Evolutionary conservation across 2,113 vertebrate genomes (phyloP).

Genomic region (Toxotes chatareus): DNA sequence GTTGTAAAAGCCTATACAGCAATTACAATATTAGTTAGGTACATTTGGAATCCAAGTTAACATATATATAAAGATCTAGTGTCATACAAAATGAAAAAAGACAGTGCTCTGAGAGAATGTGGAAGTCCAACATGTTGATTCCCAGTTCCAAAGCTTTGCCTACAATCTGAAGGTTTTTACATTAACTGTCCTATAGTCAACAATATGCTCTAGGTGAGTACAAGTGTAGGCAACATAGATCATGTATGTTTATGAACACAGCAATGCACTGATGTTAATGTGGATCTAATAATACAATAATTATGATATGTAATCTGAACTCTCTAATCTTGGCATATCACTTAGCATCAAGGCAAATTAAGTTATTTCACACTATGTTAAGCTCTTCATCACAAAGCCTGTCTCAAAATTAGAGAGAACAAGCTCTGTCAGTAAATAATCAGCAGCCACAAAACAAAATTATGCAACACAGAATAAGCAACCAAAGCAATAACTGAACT

Average conservation of each 20-base stretch:
- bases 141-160: not conserved
- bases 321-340: conserved; percentile 19
- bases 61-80: not conserved
- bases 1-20: not conserved
- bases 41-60: not conserved
- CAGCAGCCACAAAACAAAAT: conserved; percentile 21
- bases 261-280: not conserved
- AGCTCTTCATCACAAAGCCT: conserved; percentile 13
- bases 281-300: not conserved
- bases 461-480: conserved; percentile 10
- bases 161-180: not conserved
- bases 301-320: conserved; percentile 3
- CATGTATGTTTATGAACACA: not conserved
- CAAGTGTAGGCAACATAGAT: not conserved
- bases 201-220: not conserved
- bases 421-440: conserved; percentile 37
- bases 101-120: not conserved
- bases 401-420: conserved; percentile 11
- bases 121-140: not conserved
- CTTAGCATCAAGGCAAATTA: conserved; percentile 33
- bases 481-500: conserved; percentile 8
- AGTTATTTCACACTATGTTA: conserved; percentile 34
- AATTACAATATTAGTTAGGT: conserved; percentile 1
- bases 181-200: not conserved
- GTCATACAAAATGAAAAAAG: not conserved